Conservation (phyloP, 2,797 vertebrate species). For the Acanthiza pusilla region DNA sequence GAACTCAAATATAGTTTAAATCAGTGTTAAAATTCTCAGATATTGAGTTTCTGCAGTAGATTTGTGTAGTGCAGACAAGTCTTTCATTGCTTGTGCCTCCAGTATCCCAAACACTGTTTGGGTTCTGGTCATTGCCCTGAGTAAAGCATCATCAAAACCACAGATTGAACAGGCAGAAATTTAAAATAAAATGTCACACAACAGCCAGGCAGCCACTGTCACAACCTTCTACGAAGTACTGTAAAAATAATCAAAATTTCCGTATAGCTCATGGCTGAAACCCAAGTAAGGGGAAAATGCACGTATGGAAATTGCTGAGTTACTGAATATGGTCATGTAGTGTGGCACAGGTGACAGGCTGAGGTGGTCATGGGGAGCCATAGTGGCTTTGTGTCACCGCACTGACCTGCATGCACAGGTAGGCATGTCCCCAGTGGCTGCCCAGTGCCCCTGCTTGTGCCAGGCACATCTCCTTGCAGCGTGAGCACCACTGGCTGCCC, state of each 20-base stretch:
- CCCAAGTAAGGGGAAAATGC: accelerated
- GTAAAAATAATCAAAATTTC: background rate
- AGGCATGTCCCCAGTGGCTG: background rate
- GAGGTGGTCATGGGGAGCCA: background rate
- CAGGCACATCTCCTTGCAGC: accelerated
- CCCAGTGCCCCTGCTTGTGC: accelerated
- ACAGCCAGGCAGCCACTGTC: background rate
- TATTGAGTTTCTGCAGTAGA: background rate
- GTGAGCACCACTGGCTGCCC: background rate
- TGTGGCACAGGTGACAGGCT: background rate
- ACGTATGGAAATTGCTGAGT: accelerated
- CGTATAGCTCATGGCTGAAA: background rate
- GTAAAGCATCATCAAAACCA: background rate
- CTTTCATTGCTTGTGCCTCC: background rate
- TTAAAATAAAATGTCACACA: background rate
- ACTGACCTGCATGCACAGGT: background rate
- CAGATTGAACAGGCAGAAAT: background rate
- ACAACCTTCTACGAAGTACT: background rate
- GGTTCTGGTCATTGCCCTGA: background rate
- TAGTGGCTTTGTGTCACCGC: background rate
- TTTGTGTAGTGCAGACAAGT: background rate
- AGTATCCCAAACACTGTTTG: background rate
- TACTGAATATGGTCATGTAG: accelerated
- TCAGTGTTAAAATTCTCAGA: background rate
- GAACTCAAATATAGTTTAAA: background rate